Base-by-base conservation (phyloP, 2,113 vertebrate species). In the Takifugu flavidus region DNA sequence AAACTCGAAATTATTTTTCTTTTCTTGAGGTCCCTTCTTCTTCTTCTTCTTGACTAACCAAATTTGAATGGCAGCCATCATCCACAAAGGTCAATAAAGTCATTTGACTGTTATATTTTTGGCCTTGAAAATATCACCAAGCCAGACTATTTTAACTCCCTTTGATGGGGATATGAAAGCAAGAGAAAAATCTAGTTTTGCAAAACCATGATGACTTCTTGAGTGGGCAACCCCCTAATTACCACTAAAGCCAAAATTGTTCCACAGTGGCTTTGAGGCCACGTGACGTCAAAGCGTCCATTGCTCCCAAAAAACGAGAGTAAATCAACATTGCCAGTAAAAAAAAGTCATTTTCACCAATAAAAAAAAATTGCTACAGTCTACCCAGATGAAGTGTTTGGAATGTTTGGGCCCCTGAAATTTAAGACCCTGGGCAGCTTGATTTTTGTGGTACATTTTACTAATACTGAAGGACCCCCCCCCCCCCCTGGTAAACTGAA, bases 281-380 rank as follows among this genome's bases (percentile, higher is more conserved):
- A 67, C 25, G 29, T 67, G 83, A 85, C 55, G 64, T 65, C 51
- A 63, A 78, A 70, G 65, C 28, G 46, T 46, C 53, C 65, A 68
- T 50, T 65, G 59, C 59, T 47, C 29, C 74, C 46, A 59, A 77
- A 82, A 74, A 50, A 34, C 74, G 78, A 59, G 11, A 39, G 61
- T 26, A 81, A 82, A 83, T 88, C 73, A 74, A 10, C 34, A 2
- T 39, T 4, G 2, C 11, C 11, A 39, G 2, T 2, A 49, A 52
- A 72, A 77, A 77, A 66, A 86, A 90, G 86, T 89, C 86, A 88
- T 79, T 84, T 67, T 82, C 66, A 52, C 86, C 84, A 56, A 83
- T 84, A 87, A 86, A 89, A 87, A 90, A 77, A 87, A 90, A 89
- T 77, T 26, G 85, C 88, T 85, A 81, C 49, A 73, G 74, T 62